Evolutionary conservation across 2,888 invertebrate genomes (phyloP).

Genomic region (Cantharis rustica): DNA sequence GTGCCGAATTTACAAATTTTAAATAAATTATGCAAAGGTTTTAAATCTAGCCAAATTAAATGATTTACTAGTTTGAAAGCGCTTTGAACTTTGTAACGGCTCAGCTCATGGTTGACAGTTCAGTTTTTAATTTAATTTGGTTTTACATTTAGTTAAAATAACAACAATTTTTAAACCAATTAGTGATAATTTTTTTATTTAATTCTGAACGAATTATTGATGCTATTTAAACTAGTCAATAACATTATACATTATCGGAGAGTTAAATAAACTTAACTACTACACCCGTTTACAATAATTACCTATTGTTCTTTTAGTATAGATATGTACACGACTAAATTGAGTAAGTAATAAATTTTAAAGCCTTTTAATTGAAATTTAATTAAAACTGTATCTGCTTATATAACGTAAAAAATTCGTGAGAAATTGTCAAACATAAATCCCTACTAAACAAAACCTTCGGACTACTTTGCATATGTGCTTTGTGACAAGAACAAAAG

Average conservation of each 20-base stretch:
- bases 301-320: background rate
- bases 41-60: too few species aligned
- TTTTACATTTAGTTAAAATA: too few species aligned
- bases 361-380: slow-evolving; percentile 22
- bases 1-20: too few species aligned
- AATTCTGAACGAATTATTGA: too few species aligned
- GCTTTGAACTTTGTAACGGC: too few species aligned
- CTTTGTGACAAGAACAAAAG: slow-evolving; percentile 40
- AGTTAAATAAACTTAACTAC: background rate
- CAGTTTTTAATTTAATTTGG: too few species aligned
- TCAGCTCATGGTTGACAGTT: too few species aligned
- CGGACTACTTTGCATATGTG: slow-evolving; percentile 38
- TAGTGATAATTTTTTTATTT: too few species aligned
- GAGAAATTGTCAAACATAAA: slow-evolving; percentile 40
- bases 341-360: background rate
- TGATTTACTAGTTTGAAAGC: too few species aligned
- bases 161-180: too few species aligned
- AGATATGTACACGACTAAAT: background rate
- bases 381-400: slow-evolving; percentile 21
- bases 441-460: slow-evolving; percentile 37
- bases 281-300: background rate
- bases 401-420: slow-evolving; percentile 25
- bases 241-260: background rate
- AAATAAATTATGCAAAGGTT: too few species aligned
- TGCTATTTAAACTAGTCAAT: too few species aligned